These are phyloP conservation scores for Acanthurus leucopareius DNA, from an alignment of 2,797 vertebrate species.

Conservation along the genomic window DNA sequence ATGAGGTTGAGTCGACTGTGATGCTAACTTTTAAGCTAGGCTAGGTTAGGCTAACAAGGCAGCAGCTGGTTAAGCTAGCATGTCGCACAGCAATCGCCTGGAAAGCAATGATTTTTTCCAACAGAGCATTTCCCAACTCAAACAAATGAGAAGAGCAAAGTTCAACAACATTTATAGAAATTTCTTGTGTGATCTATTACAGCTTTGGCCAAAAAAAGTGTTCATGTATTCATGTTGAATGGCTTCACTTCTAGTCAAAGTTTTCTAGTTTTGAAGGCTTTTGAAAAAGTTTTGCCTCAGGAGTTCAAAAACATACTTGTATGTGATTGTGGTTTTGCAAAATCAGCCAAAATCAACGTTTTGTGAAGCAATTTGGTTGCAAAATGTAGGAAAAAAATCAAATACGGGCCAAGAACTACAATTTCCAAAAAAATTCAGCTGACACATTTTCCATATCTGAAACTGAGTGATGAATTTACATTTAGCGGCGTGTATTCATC, in stretches of 20 bases:
- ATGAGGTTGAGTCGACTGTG: too few species aligned
- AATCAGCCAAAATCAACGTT: constrained; percentile 46
- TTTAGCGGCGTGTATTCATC: not conserved
- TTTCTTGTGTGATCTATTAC: constrained; percentile 2
- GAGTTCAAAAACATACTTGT: constrained; percentile 2
- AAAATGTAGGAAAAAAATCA: constrained; percentile 11
- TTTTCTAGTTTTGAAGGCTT: not conserved
- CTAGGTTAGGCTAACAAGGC: too few species aligned
- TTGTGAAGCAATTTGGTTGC: constrained; percentile 13
- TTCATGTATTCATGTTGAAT: not conserved
- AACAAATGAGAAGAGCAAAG: not conserved
- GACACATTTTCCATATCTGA: constrained; percentile 17
- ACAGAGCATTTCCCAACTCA: not conserved
- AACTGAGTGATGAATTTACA: not conserved
- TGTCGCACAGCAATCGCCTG: too few species aligned
- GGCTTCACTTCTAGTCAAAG: not conserved
- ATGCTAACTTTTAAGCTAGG: too few species aligned
- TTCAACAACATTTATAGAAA: constrained; percentile 13
- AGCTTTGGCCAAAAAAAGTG: not conserved
- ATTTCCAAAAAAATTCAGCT: not conserved
- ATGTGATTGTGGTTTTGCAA: constrained; percentile 27
- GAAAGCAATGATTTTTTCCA: constrained; percentile 21
- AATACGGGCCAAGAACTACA: constrained; percentile 14
- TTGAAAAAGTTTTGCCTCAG: constrained; percentile 3
- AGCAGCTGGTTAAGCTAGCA: too few species aligned